Conservation (phyloP, 2,113 vertebrate species). For the Stegostoma tigrinum region DNA sequence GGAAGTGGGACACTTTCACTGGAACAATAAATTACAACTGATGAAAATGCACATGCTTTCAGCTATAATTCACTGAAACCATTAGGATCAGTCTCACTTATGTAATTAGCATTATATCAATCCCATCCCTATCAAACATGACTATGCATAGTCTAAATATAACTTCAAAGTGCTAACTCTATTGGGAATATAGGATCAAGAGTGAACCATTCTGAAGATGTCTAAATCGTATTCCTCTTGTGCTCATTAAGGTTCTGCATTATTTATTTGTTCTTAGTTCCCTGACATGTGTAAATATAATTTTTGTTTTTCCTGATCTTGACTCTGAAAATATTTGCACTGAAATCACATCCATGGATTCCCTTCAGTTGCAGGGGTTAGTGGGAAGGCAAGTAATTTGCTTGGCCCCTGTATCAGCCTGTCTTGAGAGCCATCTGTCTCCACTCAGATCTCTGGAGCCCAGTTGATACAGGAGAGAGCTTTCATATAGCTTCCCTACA, state of each 20-base stretch:
- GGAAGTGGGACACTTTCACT: neutral
- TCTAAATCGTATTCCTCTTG: neutral
- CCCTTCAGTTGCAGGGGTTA: neutral
- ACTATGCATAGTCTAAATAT: neutral
- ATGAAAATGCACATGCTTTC: neutral
- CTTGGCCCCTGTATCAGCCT: neutral
- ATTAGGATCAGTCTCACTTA: neutral
- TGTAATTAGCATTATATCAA: neutral
- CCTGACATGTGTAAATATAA: neutral
- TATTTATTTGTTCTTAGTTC: neutral
- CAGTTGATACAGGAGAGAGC: neutral
- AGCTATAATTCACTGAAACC: slow-evolving; percentile 9
- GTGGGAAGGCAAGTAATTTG: neutral
- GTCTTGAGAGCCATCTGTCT: neutral
- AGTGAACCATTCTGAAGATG: neutral
- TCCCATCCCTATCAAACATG: neutral
- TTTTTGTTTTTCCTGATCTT: neutral
- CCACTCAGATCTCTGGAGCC: neutral
- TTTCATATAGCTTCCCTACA: neutral
- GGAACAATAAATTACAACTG: neutral
- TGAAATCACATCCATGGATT: neutral
- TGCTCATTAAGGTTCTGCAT: neutral
- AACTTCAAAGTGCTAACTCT: neutral
- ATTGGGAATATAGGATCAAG: neutral
- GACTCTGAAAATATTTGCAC: neutral